A percentile compares a stretch with the other conserved stretches of the same genome.
Conservation (phyloP, 2,797 vertebrate species). For the Poliocrania exsul region DNA sequence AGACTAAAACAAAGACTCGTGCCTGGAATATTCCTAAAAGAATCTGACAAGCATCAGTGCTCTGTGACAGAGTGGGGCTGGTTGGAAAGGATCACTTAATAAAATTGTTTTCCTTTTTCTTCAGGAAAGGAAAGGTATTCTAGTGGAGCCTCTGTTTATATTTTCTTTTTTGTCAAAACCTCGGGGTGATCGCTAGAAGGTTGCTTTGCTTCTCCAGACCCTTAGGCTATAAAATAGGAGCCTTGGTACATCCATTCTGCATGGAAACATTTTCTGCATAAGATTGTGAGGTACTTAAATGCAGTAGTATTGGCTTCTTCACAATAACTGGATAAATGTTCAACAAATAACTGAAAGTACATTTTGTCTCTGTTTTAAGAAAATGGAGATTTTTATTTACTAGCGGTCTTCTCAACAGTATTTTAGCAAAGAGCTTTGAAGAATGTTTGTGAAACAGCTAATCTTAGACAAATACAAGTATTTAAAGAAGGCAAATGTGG, state of each 20-base stretch:
- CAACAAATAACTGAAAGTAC: neutral
- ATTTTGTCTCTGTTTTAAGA: neutral
- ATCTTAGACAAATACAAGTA: conserved; percentile 48
- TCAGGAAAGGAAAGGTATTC: neutral
- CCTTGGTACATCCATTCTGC: neutral
- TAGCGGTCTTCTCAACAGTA: neutral
- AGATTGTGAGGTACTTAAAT: neutral
- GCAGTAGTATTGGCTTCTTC: neutral
- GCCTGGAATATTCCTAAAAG: neutral
- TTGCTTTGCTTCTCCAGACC: neutral
- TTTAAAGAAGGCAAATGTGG: conserved; percentile 38
- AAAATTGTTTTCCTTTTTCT: neutral
- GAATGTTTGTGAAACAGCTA: conserved; percentile 21
- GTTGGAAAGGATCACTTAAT: neutral
- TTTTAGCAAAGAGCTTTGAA: neutral
- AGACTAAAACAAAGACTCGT: neutral
- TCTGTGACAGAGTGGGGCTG: neutral
- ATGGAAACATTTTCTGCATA: neutral
- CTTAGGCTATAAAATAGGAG: neutral
- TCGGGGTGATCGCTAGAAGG: rapidly evolving
- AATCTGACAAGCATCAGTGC: neutral
- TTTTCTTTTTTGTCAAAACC: neutral
- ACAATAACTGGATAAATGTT: neutral
- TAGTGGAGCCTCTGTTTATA: neutral
- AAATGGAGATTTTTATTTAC: neutral